phyloP scores from a whole-genome alignment of 1,140 invertebrate genomes.

The Oryctes rhinoceros region DNA sequence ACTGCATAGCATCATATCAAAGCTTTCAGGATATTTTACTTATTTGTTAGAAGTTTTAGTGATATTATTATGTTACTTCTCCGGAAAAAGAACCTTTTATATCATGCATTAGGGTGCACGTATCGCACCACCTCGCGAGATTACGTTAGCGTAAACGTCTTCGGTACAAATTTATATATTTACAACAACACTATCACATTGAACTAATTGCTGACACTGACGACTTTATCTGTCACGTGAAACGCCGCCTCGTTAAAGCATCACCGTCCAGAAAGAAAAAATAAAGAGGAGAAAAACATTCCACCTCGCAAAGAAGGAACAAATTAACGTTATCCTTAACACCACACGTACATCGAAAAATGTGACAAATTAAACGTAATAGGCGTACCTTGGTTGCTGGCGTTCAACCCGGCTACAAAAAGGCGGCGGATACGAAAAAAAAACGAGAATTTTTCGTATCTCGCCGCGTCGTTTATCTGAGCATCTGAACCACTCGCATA shows the following conservation, averaged over 20 bases:
- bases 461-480: background rate
- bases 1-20: too few species aligned
- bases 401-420: background rate
- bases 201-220: background rate
- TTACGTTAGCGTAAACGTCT: background rate
- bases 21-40: background rate
- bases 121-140: too few species aligned
- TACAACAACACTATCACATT: background rate
- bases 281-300: background rate
- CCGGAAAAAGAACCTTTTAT: background rate
- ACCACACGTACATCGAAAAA: background rate
- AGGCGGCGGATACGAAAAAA: background rate
- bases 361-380: constrained; percentile 19
- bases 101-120: background rate
- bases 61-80: background rate
- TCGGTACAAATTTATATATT: background rate
- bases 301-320: background rate
- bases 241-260: background rate
- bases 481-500: background rate
- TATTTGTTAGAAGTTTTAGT: too few species aligned
- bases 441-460: background rate
- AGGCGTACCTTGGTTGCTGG: background rate
- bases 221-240: background rate
- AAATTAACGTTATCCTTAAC: constrained; percentile 4
- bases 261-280: background rate